phyloP scores from a whole-genome alignment of 1,140 invertebrate genomes.

The Brachionus calyciflorus region DNA sequence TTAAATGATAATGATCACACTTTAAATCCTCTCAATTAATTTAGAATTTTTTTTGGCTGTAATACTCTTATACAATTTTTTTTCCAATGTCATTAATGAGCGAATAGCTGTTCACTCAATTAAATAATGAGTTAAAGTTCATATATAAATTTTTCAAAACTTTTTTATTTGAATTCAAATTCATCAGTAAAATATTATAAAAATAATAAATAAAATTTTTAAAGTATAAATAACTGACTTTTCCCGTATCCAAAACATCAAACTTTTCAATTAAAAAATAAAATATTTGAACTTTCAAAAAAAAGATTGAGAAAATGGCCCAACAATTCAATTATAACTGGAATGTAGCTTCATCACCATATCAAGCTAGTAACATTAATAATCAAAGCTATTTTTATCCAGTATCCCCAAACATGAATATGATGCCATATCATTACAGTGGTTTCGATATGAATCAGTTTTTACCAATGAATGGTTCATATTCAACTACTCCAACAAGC shows the following conservation, averaged over 20 bases:
- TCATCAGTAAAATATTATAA: background rate
- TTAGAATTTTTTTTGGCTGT: background rate
- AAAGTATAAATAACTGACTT: constrained; percentile 6
- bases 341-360: background rate
- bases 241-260: background rate
- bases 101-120: constrained; percentile 22
- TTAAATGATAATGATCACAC: constrained; percentile 44
- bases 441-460: background rate
- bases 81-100: background rate
- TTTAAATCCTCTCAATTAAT: constrained; percentile 44
- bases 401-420: background rate
- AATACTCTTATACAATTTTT: constrained; percentile 29
- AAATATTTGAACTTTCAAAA: too few relatives aligned
- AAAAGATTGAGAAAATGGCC: too few relatives aligned
- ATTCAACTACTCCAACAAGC: background rate
- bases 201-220: background rate
- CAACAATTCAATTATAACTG: constrained; percentile 13
- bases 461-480: background rate
- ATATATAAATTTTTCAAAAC: constrained; percentile 9
- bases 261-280: background rate
- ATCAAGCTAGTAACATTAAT: background rate
- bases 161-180: constrained; percentile 6
- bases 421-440: background rate
- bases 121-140: background rate
- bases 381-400: background rate